These are phyloP conservation scores for Mythimna pallens DNA, from an alignment of 2,888 invertebrate species.

Conservation along the genomic window DNA sequence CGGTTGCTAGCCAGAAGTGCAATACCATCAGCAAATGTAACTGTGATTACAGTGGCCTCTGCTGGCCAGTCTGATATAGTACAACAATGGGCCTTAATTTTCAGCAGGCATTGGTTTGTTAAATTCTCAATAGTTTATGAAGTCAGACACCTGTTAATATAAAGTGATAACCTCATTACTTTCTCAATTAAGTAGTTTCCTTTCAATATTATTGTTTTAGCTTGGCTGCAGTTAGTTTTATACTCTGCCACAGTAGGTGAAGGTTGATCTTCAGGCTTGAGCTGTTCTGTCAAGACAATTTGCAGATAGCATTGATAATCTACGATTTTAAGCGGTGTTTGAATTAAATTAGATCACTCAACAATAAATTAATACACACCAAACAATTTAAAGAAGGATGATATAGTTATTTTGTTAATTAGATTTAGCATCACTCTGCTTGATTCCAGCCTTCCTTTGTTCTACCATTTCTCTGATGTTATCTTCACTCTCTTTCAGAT, in stretches of 20 bases:
- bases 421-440: conserved; percentile 77
- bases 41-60: too few relatives aligned
- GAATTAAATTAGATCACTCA: background rate
- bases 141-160: too few relatives aligned
- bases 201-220: background rate
- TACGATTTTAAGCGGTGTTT: background rate
- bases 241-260: background rate
- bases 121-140: background rate
- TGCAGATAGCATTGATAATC: background rate
- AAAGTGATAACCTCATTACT: too few relatives aligned
- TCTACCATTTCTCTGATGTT: conserved; percentile 96
- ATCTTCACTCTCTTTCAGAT: conserved; percentile 95
- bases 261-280: background rate
- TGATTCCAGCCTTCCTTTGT: conserved; percentile 87
- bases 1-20: too few relatives aligned
- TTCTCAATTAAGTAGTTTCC: too few relatives aligned
- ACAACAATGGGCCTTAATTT: background rate
- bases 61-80: too few relatives aligned
- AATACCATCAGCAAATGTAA: too few relatives aligned
- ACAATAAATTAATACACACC: conserved; percentile 22
- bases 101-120: background rate
- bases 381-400: background rate
- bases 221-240: background rate
- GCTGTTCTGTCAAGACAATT: background rate
- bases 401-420: conserved; percentile 59